Evolutionary conservation across 2,113 vertebrate species (phyloP), one percentile per base, ranked within the genome.

Genomic region (Planiliza haematocheilus): DNA sequence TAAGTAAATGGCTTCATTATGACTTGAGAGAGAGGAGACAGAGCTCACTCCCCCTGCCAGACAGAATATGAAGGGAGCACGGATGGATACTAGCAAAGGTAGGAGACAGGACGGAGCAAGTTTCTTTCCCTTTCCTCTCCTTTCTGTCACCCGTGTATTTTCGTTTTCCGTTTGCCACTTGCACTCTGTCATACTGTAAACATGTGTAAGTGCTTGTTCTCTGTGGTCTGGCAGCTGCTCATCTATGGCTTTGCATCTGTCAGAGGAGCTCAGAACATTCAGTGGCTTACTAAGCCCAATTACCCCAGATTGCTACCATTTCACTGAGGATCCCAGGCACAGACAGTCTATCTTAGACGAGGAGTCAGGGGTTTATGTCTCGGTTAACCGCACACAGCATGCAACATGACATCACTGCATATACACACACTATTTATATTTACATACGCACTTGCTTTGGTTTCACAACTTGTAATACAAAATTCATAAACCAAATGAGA

Each of bases 241-340:
- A 17, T 57, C 21, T 52, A 72, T 42, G 60, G 76, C 77, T 68
- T 64, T 49, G 79, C 87, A 87, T 92, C 93, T 92, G 89, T 91
- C 59, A 74, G 74, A 85, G 82, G 87, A 81, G 90, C 92, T 90
- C 91, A 91, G 90, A 89, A 79, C 87, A 84, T 91, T 91, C 86
- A 86, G 79, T 67, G 82, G 73, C 81, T 91, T 90, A 86, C 84
- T 89, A 83, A 85, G 75, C 66, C 90, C 89, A 89, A 92, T 93
- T 94, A 93, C 88, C 77, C 74, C 75, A 93, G 88, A 91, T 89
- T 89, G 92, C 88, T 90, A 81, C 88, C 68, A 91, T 93, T 91
- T 92, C 87, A 87, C 83, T 86, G 83, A 46, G 10, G 85, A 86
- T 86, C 74, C 75, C 55, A 77, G 69, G 60, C 71, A 69, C 77